Percentiles rank a stretch among this genome's conserved stretches.
Evolutionary conservation across 2,888 invertebrate species (phyloP).

Genomic region (Trissolcus brochymenae): DNA sequence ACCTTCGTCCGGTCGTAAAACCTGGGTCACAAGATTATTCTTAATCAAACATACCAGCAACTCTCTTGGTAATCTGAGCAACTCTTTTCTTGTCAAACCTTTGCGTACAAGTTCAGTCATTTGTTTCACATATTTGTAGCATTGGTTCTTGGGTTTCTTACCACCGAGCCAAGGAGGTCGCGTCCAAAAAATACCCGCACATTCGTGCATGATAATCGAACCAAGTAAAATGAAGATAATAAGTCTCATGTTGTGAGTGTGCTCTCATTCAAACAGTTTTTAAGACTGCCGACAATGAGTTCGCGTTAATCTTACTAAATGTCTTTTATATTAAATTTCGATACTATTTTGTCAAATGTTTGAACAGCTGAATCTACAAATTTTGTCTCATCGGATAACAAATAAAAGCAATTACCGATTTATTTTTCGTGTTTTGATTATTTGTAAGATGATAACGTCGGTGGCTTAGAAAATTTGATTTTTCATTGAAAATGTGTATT

Average conservation of each 20-base stretch:
- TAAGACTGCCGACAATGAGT: neutral
- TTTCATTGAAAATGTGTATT: too few relatives aligned
- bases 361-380: constrained; percentile 23
- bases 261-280: neutral
- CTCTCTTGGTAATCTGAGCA: neutral
- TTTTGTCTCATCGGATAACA: constrained; percentile 2
- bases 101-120: neutral
- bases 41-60: neutral
- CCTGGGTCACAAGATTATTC: neutral
- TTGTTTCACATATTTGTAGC: neutral
- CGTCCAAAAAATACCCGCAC: neutral
- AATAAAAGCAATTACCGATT: neutral
- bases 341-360: constrained; percentile 20
- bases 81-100: neutral
- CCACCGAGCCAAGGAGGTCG: neutral
- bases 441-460: too few relatives aligned
- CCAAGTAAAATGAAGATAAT: neutral
- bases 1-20: neutral
- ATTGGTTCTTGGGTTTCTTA: neutral
- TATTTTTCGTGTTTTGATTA: neutral
- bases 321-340: neutral
- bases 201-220: constrained; percentile 4
- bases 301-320: neutral
- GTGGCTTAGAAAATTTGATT: too few relatives aligned
- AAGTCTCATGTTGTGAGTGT: constrained; percentile 1